phyloP scores from a whole-genome alignment of 2,888 invertebrate genomes.

The Callyntrura sp. region DNA sequence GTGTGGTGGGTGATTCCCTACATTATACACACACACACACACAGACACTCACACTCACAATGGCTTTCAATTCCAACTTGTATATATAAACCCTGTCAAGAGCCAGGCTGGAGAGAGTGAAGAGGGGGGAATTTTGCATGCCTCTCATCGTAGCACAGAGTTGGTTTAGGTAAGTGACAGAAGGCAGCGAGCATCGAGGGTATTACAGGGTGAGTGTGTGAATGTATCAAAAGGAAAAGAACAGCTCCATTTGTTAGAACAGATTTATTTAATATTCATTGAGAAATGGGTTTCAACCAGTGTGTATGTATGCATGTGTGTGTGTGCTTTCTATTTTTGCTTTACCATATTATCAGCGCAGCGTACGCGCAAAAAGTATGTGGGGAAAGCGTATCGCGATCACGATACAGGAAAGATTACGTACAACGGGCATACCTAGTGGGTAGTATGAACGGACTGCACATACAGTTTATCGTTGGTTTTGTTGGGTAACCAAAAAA shows the following conservation, averaged over 20 bases:
- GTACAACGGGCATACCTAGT: neutral
- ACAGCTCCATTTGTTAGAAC: conserved; percentile 27
- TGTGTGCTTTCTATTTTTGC: neutral
- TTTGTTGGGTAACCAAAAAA: conserved; percentile 34
- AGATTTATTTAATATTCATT: conserved; percentile 72
- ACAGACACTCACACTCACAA: too few species aligned
- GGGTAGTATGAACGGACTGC: neutral
- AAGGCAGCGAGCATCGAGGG: too few species aligned
- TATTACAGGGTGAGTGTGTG: too few species aligned
- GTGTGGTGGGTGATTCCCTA: too few species aligned
- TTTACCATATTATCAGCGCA: neutral
- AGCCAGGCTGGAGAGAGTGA: neutral
- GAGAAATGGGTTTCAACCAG: conserved; percentile 59
- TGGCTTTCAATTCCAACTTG: neutral
- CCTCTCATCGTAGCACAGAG: neutral
- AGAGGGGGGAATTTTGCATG: neutral
- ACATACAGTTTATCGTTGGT: conserved; percentile 1
- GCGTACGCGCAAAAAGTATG: too few species aligned
- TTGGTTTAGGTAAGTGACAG: neutral
- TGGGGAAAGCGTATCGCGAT: neutral
- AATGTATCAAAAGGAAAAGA: neutral
- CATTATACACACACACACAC: too few species aligned
- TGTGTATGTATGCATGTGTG: too few species aligned
- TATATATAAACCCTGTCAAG: neutral
- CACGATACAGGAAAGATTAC: neutral